A percentile compares a stretch with the other conserved stretches of the same genome.
These are phyloP conservation scores for Papilio protenor DNA, from an alignment of 2,888 invertebrate genomes.

Conservation along the genomic window DNA sequence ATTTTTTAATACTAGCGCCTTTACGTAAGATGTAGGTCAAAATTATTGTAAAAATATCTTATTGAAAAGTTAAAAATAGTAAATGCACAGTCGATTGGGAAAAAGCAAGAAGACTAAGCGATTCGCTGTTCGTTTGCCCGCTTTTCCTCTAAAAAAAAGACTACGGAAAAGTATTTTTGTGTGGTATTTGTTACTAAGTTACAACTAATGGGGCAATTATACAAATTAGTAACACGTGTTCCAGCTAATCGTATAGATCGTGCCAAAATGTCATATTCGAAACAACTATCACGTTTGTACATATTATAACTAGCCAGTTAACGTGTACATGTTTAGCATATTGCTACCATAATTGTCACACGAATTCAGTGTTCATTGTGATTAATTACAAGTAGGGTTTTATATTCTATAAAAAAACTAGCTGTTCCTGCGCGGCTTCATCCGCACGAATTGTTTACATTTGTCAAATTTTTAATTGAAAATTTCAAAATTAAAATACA, in stretches of 20 bases:
- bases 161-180: too few species aligned
- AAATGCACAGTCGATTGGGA: not conserved
- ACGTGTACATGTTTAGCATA: not conserved
- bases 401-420: not conserved
- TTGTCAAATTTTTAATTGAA: too few species aligned
- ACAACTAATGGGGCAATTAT: conserved; percentile 1
- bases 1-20: not conserved
- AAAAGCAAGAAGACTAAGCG: not conserved
- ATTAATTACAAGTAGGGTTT: not conserved
- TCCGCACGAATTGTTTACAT: too few species aligned
- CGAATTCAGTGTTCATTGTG: too few species aligned
- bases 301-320: conserved; percentile 15
- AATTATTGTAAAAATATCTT: not conserved
- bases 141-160: too few species aligned
- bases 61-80: not conserved
- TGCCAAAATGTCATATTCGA: conserved; percentile 12
- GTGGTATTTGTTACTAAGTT: not conserved
- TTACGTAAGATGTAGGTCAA: conserved; percentile 1
- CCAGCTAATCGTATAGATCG: not conserved
- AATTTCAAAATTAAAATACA: too few species aligned
- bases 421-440: too few species aligned
- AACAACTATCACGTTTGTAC: not conserved
- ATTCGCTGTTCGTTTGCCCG: too few species aligned
- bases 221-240: conserved; percentile 2
- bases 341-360: conserved; percentile 3